phyloP scores from a whole-genome alignment of 2,888 invertebrate species.

The Neoitamus cyanurus region DNA sequence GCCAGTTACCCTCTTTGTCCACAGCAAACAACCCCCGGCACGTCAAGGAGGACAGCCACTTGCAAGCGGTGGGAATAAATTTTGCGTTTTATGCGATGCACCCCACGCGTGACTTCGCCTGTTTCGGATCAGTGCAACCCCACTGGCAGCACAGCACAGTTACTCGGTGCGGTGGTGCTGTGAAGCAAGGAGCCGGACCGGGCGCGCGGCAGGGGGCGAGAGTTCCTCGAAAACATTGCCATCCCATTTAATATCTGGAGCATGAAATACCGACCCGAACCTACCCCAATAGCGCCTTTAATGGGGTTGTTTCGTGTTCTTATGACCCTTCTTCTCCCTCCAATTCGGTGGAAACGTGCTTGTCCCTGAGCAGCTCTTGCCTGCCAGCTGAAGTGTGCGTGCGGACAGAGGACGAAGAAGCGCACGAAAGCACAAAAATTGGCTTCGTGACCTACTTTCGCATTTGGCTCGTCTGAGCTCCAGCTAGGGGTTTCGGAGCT shows the following conservation, averaged over 20 bases:
- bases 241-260: conserved; percentile 40
- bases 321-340: conserved; percentile 17
- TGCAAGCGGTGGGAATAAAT: conserved; percentile 26
- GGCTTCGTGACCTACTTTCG: conserved; percentile 45
- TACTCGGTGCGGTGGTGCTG: not conserved
- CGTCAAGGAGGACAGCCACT: not conserved
- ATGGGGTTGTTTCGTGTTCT: conserved; percentile 46
- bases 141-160: not conserved
- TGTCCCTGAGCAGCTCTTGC: conserved; percentile 30
- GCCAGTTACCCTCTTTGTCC: conserved; percentile 35
- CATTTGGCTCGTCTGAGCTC: not conserved
- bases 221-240: conserved; percentile 32
- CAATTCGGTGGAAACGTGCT: conserved; percentile 23
- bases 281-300: conserved; percentile 44
- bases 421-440: conserved; percentile 44
- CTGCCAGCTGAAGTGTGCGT: conserved; percentile 31
- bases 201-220: not conserved
- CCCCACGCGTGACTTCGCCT: conserved; percentile 3
- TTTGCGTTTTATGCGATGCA: conserved; percentile 47
- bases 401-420: conserved; percentile 16
- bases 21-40: conserved; percentile 22
- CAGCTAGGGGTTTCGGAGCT: not conserved
- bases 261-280: conserved; percentile 41
- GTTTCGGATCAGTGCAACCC: conserved; percentile 7
- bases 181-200: not conserved